Evolutionary conservation across 2,888 invertebrate species (phyloP).

Genomic region (Tinea pellionella): DNA sequence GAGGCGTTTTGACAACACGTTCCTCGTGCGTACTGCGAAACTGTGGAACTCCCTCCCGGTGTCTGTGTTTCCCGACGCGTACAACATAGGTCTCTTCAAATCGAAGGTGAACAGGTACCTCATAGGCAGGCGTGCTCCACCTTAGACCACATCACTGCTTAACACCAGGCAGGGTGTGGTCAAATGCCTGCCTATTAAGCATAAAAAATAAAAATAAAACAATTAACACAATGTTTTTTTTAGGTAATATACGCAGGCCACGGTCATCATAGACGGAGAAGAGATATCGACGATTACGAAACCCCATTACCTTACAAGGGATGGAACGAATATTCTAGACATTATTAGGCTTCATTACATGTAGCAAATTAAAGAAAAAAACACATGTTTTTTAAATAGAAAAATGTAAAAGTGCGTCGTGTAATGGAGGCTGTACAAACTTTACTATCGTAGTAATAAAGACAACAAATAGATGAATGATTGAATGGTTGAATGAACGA

Average conservation of each 20-base stretch:
- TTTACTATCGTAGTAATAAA: background rate
- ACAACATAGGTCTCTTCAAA: no score
- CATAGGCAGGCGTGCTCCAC: no score
- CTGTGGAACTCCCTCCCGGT: no score
- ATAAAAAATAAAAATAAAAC: no score
- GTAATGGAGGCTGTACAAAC: background rate
- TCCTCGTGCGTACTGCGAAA: no score
- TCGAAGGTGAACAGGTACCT: no score
- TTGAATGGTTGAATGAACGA: background rate
- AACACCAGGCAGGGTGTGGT: no score
- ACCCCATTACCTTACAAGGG: constrained; percentile 63
- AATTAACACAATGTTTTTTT: background rate
- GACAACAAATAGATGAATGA: background rate
- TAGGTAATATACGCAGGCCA: constrained; percentile 59
- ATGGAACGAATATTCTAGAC: constrained; percentile 41
- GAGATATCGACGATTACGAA: constrained; percentile 29
- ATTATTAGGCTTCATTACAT: background rate
- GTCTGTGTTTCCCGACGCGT: no score
- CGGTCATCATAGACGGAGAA: constrained; percentile 68
- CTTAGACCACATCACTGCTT: no score
- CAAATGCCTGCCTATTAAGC: no score
- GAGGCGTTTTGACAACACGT: no score
- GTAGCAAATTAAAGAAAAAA: background rate
- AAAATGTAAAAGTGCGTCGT: background rate
- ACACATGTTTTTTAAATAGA: no score